These are phyloP conservation scores for Calliopum simillimum DNA, from an alignment of 2,888 invertebrate genomes.

Conservation along the genomic window DNA sequence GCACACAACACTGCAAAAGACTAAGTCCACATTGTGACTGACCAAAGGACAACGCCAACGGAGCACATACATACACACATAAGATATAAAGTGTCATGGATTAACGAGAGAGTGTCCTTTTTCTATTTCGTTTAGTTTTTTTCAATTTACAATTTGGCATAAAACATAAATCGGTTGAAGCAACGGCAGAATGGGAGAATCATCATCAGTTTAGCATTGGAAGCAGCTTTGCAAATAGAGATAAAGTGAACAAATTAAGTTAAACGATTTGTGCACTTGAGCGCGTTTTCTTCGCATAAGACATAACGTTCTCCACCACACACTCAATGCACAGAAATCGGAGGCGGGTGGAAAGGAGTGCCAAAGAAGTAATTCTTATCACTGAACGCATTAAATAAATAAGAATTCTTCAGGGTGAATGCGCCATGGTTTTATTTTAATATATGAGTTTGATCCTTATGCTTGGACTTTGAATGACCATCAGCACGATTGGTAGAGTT, in stretches of 20 bases:
- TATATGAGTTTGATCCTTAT: neutral
- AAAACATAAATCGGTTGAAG: conserved; percentile 18
- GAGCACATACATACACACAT: neutral
- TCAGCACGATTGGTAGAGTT: neutral
- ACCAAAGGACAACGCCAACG: neutral
- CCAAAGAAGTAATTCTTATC: conserved; percentile 11
- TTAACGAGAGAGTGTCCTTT: conserved; percentile 5
- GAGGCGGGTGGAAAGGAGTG: neutral
- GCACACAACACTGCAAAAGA: neutral
- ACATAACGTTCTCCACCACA: neutral
- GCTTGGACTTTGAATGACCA: neutral
- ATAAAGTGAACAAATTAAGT: conserved; percentile 34
- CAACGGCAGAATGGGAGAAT: neutral
- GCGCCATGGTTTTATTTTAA: neutral
- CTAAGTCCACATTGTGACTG: neutral
- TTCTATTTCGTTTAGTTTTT: conserved; percentile 3
- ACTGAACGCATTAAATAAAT: conserved; percentile 15
- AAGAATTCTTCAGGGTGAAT: conserved; percentile 16
- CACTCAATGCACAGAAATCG: neutral
- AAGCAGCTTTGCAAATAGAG: conserved; percentile 2
- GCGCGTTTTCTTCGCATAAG: neutral
- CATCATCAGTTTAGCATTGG: conserved; percentile 6
- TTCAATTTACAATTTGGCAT: conserved; percentile 23
- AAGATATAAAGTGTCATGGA: conserved; percentile 18
- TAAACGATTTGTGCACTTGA: conserved; percentile 28